Conservation (phyloP, 2,113 vertebrate genomes). For the Colistium nudipinnis region DNA sequence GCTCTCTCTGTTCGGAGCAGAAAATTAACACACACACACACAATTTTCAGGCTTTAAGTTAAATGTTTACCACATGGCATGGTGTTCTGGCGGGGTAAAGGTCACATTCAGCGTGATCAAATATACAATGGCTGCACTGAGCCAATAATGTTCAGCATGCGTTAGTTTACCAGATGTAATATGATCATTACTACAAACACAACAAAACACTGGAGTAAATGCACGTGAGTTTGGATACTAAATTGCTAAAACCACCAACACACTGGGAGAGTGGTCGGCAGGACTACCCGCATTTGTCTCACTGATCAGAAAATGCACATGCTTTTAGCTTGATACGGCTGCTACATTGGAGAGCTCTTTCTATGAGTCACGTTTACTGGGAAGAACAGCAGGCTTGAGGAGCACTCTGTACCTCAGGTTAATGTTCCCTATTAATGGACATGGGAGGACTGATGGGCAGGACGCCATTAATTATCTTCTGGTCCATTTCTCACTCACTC, state of each 20-base stretch:
- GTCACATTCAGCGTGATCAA: constrained; percentile 25
- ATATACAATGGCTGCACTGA: constrained; percentile 25
- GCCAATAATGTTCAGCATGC: constrained; percentile 34
- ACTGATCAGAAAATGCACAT: constrained; percentile 68
- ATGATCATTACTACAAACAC: constrained; percentile 53
- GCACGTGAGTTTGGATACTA: constrained; percentile 43
- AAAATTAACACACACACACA: background rate
- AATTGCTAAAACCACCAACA: constrained; percentile 53
- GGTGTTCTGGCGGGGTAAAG: constrained; percentile 2
- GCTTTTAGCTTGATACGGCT: constrained; percentile 78
- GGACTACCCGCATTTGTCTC: constrained; percentile 63
- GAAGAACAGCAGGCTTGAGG: constrained; percentile 77
- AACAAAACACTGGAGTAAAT: constrained; percentile 67
- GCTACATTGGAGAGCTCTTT: constrained; percentile 64
- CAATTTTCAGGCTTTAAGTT: constrained; percentile 12
- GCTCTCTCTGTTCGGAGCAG: background rate
- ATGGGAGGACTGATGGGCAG: constrained; percentile 74
- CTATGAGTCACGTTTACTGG: constrained; percentile 81
- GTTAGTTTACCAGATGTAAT: constrained; percentile 51
- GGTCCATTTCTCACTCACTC: constrained; percentile 79
- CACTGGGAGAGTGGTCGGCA: constrained; percentile 30
- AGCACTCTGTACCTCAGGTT: constrained; percentile 84
- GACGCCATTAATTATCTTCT: constrained; percentile 82
- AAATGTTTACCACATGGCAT: constrained; percentile 34
- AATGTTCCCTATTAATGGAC: constrained; percentile 87